A percentile compares a stretch with the other conserved stretches of the same genome.
Evolutionary conservation across 2,113 vertebrate species (phyloP).

Genomic region (Gila orcuttii): DNA sequence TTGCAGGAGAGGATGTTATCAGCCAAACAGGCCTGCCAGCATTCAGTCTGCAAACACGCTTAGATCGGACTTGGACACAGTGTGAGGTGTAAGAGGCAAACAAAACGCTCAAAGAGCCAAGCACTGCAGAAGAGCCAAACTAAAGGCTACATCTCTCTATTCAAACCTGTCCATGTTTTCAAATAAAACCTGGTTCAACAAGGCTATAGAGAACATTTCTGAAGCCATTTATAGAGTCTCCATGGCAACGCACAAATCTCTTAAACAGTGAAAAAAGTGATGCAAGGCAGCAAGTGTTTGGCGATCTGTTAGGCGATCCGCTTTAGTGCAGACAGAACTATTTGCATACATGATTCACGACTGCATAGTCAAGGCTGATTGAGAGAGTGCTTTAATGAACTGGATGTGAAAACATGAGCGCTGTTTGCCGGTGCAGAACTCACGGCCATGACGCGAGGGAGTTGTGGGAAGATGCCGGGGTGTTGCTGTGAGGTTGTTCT

Average conservation of each 20-base stretch:
- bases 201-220: conserved; percentile 39
- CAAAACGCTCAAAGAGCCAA: conserved; percentile 22
- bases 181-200: conserved; percentile 42
- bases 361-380: neutral
- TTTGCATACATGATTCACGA: neutral
- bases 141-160: conserved; percentile 41
- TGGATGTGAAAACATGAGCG: neutral
- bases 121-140: conserved; percentile 20
- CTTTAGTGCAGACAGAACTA: neutral
- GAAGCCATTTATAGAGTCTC: conserved; percentile 59
- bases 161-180: conserved; percentile 41
- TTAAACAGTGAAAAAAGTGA: conserved; percentile 52
- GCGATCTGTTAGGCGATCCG: neutral
- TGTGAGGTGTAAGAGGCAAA: conserved; percentile 1
- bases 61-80: conserved; percentile 17
- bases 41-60: conserved; percentile 26
- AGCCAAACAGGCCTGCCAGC: conserved; percentile 16
- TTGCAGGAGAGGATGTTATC: neutral
- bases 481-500: neutral
- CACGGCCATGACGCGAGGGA: neutral
- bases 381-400: neutral
- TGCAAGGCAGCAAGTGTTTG: conserved; percentile 15
- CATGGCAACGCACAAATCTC: conserved; percentile 69
- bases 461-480: neutral
- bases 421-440: neutral